Evolutionary conservation across 2,888 invertebrate genomes (phyloP).

Genomic region (Sphaerophoria rueppellii): DNA sequence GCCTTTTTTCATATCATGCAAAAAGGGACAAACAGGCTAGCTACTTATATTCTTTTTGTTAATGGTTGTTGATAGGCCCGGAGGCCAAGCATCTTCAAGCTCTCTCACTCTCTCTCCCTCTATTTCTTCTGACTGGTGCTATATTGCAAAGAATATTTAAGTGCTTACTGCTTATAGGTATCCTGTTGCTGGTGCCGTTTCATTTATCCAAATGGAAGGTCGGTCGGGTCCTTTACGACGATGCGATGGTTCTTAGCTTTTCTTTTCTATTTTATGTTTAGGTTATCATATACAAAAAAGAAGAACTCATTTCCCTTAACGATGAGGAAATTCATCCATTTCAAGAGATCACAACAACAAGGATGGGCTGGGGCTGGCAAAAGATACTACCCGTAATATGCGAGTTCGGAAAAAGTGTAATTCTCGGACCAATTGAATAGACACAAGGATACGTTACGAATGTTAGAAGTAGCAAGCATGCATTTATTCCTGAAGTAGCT

Average conservation of each 20-base stretch:
- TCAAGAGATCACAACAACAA: conserved; percentile 15
- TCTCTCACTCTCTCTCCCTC: too few species aligned
- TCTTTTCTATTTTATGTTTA: not conserved
- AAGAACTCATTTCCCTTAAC: conserved; percentile 17
- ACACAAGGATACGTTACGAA: conserved; percentile 23
- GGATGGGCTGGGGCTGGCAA: not conserved
- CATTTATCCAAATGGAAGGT: conserved; percentile 43
- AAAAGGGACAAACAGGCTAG: conserved; percentile 43
- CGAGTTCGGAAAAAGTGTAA: not conserved
- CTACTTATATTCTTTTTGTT: conserved; percentile 51
- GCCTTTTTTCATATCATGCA: conserved; percentile 33
- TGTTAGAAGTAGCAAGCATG: conserved; percentile 10
- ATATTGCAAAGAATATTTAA: conserved; percentile 49
- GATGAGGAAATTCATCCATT: conserved; percentile 33
- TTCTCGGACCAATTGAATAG: conserved; percentile 32
- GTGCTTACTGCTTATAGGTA: conserved; percentile 23
- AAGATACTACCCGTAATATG: not conserved
- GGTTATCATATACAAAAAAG: not conserved
- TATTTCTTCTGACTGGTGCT: conserved; percentile 5
- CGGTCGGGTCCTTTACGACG: conserved; percentile 1
- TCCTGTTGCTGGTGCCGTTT: conserved; percentile 31
- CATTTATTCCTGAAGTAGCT: conserved; percentile 10
- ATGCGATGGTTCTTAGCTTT: not conserved
- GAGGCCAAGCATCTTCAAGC: conserved; percentile 27
- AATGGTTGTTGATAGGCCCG: conserved; percentile 49